A percentile compares a stretch with the other conserved stretches of the same genome.
phyloP scores from a whole-genome alignment of 2,113 vertebrate species.

The Microtus oregoni region DNA sequence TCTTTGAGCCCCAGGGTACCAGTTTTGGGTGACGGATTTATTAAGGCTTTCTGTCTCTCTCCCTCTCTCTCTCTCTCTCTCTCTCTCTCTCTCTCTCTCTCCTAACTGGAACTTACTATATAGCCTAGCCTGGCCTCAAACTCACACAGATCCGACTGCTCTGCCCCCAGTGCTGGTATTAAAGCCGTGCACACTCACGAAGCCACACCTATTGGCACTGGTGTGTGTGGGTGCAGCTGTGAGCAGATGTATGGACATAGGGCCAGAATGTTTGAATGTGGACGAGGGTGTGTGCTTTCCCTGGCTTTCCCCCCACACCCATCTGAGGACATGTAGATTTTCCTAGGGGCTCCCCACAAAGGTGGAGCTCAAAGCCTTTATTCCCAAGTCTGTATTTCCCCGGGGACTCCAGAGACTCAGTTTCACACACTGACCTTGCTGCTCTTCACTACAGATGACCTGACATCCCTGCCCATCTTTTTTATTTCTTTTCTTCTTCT shows the following conservation, averaged over 20 bases:
- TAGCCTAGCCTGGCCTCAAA: neutral
- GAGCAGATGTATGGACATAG: neutral
- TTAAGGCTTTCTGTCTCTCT: too few relatives aligned
- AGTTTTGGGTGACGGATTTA: neutral
- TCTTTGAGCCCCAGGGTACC: too few relatives aligned
- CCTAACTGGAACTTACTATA: neutral
- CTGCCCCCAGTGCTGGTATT: neutral
- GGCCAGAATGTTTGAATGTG: neutral
- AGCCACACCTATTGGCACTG: too few relatives aligned
- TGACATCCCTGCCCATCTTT: too few relatives aligned
- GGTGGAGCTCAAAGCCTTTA: neutral
- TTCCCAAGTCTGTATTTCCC: fast-evolving
- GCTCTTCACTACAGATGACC: neutral
- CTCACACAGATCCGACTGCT: neutral
- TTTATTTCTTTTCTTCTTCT: neutral
- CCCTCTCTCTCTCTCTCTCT: too few relatives aligned
- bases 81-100: too few relatives aligned
- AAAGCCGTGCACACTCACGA: fast-evolving
- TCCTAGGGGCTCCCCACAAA: neutral
- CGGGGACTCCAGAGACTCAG: fast-evolving
- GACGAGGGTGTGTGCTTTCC: neutral
- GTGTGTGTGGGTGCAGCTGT: neutral
- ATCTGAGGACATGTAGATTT: neutral
- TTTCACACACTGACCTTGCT: neutral
- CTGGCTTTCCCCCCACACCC: neutral